These are phyloP conservation scores for Minunthozetes semirufus DNA, from an alignment of 2,888 invertebrate genomes.

Conservation along the genomic window DNA sequence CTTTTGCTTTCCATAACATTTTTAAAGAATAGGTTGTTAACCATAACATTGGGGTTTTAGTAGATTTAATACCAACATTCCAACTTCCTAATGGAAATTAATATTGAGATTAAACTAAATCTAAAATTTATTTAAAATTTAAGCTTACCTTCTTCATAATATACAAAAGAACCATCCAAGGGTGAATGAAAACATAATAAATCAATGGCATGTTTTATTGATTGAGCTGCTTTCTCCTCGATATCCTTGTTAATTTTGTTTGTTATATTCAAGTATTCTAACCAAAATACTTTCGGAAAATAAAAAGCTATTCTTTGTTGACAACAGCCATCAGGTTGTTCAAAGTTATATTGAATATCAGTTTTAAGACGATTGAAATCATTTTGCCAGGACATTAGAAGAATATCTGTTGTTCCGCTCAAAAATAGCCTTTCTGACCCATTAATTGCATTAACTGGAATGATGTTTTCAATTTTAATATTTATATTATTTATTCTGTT, in stretches of 20 bases:
- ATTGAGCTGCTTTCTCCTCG: background rate
- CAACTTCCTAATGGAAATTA: no score
- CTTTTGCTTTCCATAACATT: background rate
- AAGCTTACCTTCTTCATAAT: background rate
- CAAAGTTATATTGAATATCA: background rate
- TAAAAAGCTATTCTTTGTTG: background rate
- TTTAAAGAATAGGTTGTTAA: background rate
- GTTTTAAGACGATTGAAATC: background rate
- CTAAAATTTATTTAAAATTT: no score
- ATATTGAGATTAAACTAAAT: no score
- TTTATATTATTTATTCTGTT: background rate
- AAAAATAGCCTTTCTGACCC: background rate
- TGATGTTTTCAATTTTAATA: no score
- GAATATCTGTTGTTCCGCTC: background rate
- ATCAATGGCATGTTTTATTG: background rate
- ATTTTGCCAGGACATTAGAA: background rate
- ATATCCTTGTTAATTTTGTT: background rate
- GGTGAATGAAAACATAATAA: background rate
- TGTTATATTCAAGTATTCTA: background rate
- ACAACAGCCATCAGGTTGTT: background rate
- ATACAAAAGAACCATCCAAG: background rate
- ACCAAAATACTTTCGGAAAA: slow-evolving; percentile 10
- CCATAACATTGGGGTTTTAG: no score
- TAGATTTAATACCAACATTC: no score
- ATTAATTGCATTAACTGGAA: background rate